Conservation (phyloP, 2,888 invertebrate species). For the Candidula unifasciata region DNA sequence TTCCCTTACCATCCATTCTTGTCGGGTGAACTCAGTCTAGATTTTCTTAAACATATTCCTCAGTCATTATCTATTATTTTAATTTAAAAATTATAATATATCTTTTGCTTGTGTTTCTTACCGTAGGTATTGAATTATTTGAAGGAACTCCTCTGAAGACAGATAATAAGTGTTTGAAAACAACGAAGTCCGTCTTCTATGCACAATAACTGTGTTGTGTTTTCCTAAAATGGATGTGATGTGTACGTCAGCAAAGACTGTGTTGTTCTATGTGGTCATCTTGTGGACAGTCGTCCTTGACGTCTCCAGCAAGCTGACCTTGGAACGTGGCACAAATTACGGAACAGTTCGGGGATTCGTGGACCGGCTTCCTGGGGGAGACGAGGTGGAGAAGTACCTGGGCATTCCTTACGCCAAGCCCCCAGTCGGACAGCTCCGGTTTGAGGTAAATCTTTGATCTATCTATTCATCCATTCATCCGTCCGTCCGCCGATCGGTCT, state of each 20-base stretch:
- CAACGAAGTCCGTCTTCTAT: no score
- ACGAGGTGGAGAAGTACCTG: constrained; percentile 61
- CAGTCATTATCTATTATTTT: no score
- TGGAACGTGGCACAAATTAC: constrained; percentile 62
- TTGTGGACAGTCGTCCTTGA: not conserved
- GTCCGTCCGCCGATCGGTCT: no score
- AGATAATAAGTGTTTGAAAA: no score
- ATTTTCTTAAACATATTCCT: no score
- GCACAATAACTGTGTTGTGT: not conserved
- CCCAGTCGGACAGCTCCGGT: constrained; percentile 64
- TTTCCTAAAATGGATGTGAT: not conserved
- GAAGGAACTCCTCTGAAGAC: no score
- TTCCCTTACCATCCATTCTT: no score
- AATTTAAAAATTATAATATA: no score
- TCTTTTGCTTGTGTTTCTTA: no score
- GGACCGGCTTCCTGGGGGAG: constrained; percentile 53
- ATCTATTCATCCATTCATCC: no score
- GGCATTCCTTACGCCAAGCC: constrained; percentile 69
- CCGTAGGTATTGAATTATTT: no score
- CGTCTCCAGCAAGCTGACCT: constrained; percentile 16
- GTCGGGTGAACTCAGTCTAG: no score
- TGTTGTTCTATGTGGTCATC: not conserved
- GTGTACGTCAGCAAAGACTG: not conserved
- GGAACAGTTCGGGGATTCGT: constrained; percentile 63
- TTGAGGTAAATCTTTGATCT: constrained; percentile 58